These are phyloP conservation scores for Automeris io DNA, from an alignment of 2,888 invertebrate genomes.

Conservation along the genomic window DNA sequence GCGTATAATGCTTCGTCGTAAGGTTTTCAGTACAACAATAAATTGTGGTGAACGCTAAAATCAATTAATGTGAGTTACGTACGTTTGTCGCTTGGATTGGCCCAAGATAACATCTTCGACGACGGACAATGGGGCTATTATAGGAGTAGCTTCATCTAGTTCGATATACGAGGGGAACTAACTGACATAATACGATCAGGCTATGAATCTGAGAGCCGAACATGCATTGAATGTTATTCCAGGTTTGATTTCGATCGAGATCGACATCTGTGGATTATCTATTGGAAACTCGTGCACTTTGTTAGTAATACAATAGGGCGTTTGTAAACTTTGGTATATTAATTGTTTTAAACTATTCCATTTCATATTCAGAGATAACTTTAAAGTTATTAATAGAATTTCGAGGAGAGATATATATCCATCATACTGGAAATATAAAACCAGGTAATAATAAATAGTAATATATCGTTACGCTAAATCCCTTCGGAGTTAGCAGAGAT, in stretches of 20 bases:
- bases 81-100: conserved; percentile 35
- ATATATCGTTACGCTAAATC: no score
- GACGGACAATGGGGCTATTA: conserved; percentile 55
- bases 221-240: conserved; percentile 52
- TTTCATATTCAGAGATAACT: background rate
- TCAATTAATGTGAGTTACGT: conserved; percentile 39
- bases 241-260: conserved; percentile 43
- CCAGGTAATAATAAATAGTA: no score
- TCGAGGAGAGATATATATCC: no score
- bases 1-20: conserved; percentile 12
- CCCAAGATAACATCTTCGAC: conserved; percentile 49
- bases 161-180: conserved; percentile 33
- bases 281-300: conserved; percentile 37
- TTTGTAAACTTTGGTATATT: conserved; percentile 17
- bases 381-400: no score
- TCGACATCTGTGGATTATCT: conserved; percentile 34
- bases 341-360: background rate
- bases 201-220: conserved; percentile 39
- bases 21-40: conserved; percentile 14
- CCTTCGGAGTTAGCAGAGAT: no score
- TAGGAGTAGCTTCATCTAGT: conserved; percentile 47
- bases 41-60: conserved; percentile 25
- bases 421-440: no score
- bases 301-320: conserved; percentile 28
- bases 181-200: conserved; percentile 41